A percentile compares a stretch with the other conserved stretches of the same genome.
Conservation (phyloP, 2,113 vertebrate species). For the Gambusia affinis region DNA sequence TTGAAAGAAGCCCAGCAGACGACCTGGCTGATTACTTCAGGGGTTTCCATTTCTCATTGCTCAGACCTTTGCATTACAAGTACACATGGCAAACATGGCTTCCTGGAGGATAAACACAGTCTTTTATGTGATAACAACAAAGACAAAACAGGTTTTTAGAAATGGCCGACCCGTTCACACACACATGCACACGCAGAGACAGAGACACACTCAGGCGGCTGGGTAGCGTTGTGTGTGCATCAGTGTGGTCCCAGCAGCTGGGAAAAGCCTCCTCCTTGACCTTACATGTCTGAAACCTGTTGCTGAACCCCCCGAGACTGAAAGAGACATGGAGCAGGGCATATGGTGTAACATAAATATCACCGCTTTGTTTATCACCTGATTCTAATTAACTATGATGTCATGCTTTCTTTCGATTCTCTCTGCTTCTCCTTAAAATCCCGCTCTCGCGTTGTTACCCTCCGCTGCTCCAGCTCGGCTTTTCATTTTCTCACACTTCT, state of each 20-base stretch:
- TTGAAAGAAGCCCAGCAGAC: conserved; percentile 42
- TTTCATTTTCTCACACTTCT: conserved; percentile 18
- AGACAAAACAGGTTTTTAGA: conserved; percentile 55
- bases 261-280: conserved; percentile 76
- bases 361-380: conserved; percentile 78
- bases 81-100: conserved; percentile 64
- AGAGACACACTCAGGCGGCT: conserved; percentile 2
- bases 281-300: conserved; percentile 76
- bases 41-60: conserved; percentile 42
- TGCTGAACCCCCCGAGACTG: conserved; percentile 68
- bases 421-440: conserved; percentile 41
- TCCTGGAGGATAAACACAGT: conserved; percentile 60
- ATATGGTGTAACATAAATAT: conserved; percentile 81
- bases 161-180: conserved; percentile 17
- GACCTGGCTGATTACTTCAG: conserved; percentile 49
- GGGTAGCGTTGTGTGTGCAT: conserved; percentile 45
- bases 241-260: conserved; percentile 75
- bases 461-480: conserved; percentile 27
- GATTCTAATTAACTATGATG: conserved; percentile 82
- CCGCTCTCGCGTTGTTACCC: conserved; percentile 21
- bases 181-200: background rate
- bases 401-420: conserved; percentile 68
- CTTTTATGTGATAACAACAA: conserved; percentile 67
- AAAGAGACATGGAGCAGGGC: conserved; percentile 68
- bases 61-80: conserved; percentile 56